Percentiles rank a stretch among this genome's conserved stretches.
Evolutionary conservation across 1,140 invertebrate genomes (phyloP).

Genomic region (Oryctes rhinoceros): DNA sequence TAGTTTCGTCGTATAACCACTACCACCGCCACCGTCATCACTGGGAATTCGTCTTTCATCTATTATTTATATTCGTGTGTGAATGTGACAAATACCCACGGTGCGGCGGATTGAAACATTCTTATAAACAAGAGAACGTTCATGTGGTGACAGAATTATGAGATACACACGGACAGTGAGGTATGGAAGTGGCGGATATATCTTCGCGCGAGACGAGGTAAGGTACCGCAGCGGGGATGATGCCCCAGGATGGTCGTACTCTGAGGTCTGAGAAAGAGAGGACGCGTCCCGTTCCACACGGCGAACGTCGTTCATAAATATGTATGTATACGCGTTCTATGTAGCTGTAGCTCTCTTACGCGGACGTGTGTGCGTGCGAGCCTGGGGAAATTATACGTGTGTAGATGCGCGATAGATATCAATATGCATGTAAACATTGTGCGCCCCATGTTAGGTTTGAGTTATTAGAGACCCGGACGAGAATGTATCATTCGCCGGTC

Average conservation of each 20-base stretch:
- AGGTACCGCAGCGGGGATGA: constrained; percentile 17
- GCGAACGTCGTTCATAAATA: constrained; percentile 55
- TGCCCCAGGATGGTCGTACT: background rate
- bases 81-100: constrained; percentile 44
- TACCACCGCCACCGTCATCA: too few species aligned
- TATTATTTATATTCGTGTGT: constrained; percentile 20
- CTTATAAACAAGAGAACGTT: constrained; percentile 53
- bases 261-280: background rate
- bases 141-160: constrained; percentile 59
- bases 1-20: too few species aligned
- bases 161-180: constrained; percentile 51
- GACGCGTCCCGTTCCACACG: constrained; percentile 41
- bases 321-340: constrained; percentile 45
- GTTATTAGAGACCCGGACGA: constrained; percentile 1
- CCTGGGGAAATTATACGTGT: constrained; percentile 57
- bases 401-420: constrained; percentile 60
- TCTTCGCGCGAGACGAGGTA: constrained; percentile 38
- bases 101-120: constrained; percentile 55
- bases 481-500: constrained; percentile 21
- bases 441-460: constrained; percentile 33
- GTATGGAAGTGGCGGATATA: constrained; percentile 52
- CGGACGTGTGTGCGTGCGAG: constrained; percentile 24
- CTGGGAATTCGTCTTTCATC: too few species aligned
- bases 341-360: background rate
- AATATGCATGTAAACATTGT: constrained; percentile 54